A percentile compares a stretch with the other conserved stretches of the same genome.
These are phyloP conservation scores for Peromyscus maniculatus DNA, from an alignment of 2,113 vertebrate genomes.

Conservation along the genomic window DNA sequence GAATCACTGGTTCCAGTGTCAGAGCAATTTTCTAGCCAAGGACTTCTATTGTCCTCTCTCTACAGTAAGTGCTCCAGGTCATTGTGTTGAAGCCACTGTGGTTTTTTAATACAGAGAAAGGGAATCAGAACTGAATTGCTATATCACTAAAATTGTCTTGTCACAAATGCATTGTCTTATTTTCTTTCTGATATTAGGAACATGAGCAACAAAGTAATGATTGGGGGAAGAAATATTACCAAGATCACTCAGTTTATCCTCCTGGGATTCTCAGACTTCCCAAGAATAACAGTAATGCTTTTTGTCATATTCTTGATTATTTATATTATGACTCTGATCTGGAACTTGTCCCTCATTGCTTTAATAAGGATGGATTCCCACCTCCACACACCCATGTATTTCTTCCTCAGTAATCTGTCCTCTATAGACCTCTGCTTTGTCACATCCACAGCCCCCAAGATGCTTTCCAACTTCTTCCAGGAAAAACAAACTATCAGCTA, in stretches of 20 bases:
- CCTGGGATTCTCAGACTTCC: slow-evolving; percentile 68
- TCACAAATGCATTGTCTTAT: too few relatives aligned
- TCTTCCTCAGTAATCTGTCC: not conserved
- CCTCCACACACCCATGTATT: not conserved
- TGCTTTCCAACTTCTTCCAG: slow-evolving; percentile 26
- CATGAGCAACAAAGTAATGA: not conserved
- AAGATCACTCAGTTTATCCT: slow-evolving; percentile 28
- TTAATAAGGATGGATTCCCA: slow-evolving; percentile 1
- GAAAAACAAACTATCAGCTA: not conserved
- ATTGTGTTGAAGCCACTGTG: not conserved
- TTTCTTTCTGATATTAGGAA: too few relatives aligned
- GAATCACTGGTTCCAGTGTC: not conserved
- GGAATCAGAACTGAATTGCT: not conserved
- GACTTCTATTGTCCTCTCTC: not conserved
- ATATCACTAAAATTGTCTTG: not conserved
- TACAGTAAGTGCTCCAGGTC: too few relatives aligned
- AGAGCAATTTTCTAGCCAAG: not conserved
- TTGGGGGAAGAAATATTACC: not conserved
- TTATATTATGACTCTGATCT: slow-evolving; percentile 14
- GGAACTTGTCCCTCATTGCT: slow-evolving; percentile 46
- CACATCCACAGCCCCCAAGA: slow-evolving; percentile 51
- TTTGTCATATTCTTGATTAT: not conserved
- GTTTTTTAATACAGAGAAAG: not conserved
- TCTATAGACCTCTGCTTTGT: not conserved
- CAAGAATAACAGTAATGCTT: not conserved